These are phyloP conservation scores for Australoheros facetus DNA, from an alignment of 2,797 vertebrate genomes.

Conservation along the genomic window DNA sequence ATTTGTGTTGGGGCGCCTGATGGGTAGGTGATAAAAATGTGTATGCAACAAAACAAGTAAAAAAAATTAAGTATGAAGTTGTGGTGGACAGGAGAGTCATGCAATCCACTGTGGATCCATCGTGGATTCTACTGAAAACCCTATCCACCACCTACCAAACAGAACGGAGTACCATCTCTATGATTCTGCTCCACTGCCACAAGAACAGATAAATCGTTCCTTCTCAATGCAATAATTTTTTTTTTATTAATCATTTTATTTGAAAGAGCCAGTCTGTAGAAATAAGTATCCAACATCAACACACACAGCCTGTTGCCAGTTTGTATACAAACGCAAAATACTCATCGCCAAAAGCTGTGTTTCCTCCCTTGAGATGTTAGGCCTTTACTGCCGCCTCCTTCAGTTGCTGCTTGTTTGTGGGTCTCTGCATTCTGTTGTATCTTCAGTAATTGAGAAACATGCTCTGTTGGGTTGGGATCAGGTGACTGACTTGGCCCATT, in stretches of 20 bases:
- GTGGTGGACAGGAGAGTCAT: not conserved
- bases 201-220: not conserved
- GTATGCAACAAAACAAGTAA: slow-evolving; percentile 14
- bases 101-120: not conserved
- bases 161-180: not conserved
- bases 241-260: not conserved
- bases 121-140: not conserved
- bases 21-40: slow-evolving; percentile 39
- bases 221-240: not conserved
- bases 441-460: too few relatives aligned
- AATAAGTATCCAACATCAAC: not conserved
- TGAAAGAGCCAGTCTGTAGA: not conserved
- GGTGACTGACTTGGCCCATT: too few relatives aligned
- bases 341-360: not conserved
- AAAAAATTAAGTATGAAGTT: not conserved
- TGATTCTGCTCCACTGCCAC: not conserved
- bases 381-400: too few relatives aligned
- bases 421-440: too few relatives aligned
- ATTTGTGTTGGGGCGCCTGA: slow-evolving; percentile 52
- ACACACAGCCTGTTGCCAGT: not conserved
- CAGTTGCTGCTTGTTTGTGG: too few relatives aligned
- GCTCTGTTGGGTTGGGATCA: too few relatives aligned
- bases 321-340: not conserved
- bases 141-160: not conserved
- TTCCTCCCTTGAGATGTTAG: too few relatives aligned